Percentiles rank a stretch among this genome's conserved stretches.
Evolutionary conservation across 2,888 invertebrate genomes (phyloP).

Genomic region (Liodrosophila aerea): DNA sequence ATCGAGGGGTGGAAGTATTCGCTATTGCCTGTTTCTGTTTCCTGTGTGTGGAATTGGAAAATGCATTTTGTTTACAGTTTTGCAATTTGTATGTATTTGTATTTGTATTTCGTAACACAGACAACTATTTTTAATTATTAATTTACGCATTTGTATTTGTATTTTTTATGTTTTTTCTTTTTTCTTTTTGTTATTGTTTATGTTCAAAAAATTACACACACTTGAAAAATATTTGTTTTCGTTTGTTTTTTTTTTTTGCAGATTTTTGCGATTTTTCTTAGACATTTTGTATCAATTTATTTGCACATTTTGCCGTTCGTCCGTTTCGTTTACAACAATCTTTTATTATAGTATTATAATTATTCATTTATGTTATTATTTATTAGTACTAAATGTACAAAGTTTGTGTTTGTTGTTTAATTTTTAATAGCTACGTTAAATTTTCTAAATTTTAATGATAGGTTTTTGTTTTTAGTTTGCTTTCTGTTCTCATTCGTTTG

Average conservation of each 20-base stretch:
- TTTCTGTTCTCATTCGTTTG: constrained; percentile 40
- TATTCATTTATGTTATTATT: constrained; percentile 23
- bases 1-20: constrained; percentile 7
- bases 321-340: constrained; percentile 38
- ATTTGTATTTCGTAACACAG: constrained; percentile 68
- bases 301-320: too few relatives aligned
- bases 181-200: constrained; percentile 60
- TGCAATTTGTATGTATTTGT: constrained; percentile 62
- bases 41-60: constrained; percentile 25
- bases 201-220: constrained; percentile 77
- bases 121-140: constrained; percentile 73
- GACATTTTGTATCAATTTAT: constrained; percentile 6
- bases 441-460: constrained; percentile 67
- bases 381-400: constrained; percentile 45
- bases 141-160: constrained; percentile 61
- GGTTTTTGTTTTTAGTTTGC: constrained; percentile 47
- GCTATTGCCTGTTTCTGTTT: too few relatives aligned
- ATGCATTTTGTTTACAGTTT: constrained; percentile 45
- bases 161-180: constrained; percentile 13
- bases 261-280: constrained; percentile 12
- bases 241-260: constrained; percentile 22
- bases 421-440: constrained; percentile 62
- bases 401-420: constrained; percentile 26
- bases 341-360: constrained; percentile 18
- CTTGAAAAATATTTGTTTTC: constrained; percentile 70